Base-by-base conservation (phyloP, 2,888 invertebrate genomes). In the Microctonus aethiopoides region DNA sequence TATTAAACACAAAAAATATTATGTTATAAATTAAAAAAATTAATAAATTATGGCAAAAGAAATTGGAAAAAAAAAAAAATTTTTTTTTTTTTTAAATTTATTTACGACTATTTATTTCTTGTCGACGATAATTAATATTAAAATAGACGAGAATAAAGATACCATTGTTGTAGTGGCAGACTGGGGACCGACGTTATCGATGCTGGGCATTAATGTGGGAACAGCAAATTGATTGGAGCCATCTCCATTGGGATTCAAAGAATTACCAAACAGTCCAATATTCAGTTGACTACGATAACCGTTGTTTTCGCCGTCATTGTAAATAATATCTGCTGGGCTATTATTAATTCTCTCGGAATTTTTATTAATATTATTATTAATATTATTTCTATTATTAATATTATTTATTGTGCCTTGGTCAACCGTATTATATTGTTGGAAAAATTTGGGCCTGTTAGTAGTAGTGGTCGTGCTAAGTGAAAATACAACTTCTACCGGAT, bases 401-500 rank as follows among this genome's bases (percentile, higher is more conserved):
- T 71, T 74, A 46, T 46, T 46, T 5, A 46, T 46, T 66, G 64
- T 75, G 71, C 71, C 76, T 75, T 65, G 76, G 74, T 73, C 75
- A 74, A 74, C 75, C 74, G 62, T 77, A 71, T 71, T 80, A 79
- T 74, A 68, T 56, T 71, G 78, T 76, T 77, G 76, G 75, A 69
- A 74, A 73, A 75, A 76, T 67, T 73, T 71, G 76, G 85, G 83
- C 78, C 83, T 79, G 81, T 84, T 85, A 83, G 86, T 86, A 64
- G 74, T 74, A 70, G 73, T 74, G 70, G 77, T 79, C 63, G 85
- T 85, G 76, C 81, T 85, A 81, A 85, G 84, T 72, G 84, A 80
- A 78, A 85, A 86, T 71, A 87, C 84, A 80, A 85, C 81, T 81
- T 86, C 86, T 70, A 86, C 84, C 73, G 86, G 86, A 75, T 80